phyloP scores from a whole-genome alignment of 2,113 vertebrate genomes.

The Brachionichthys hirsutus region DNA sequence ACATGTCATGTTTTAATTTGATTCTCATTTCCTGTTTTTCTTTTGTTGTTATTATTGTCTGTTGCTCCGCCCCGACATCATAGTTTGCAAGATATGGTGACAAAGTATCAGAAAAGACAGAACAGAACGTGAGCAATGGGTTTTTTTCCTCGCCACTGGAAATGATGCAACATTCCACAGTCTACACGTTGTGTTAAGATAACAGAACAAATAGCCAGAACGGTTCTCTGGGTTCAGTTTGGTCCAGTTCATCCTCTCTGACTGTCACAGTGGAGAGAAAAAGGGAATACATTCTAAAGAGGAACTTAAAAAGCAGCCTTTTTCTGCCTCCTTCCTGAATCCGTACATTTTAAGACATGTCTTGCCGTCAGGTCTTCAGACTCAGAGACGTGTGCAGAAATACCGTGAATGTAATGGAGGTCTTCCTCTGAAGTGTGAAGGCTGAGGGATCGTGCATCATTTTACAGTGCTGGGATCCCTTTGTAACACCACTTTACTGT shows the following conservation, averaged over 20 bases:
- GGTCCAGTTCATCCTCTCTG: conserved; percentile 16
- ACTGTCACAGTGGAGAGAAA: conserved; percentile 4
- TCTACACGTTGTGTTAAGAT: conserved; percentile 17
- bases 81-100: conserved; percentile 99
- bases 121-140: conserved; percentile 91
- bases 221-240: conserved; percentile 17
- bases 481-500: conserved; percentile 30
- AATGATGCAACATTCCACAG: conserved; percentile 68
- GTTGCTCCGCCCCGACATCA: conserved; percentile 40
- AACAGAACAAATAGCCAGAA: not conserved
- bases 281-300: not conserved
- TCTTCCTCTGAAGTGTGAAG: conserved; percentile 24
- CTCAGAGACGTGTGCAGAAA: no score
- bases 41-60: not conserved
- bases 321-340: conserved; percentile 1
- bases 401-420: not conserved
- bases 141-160: conserved; percentile 39
- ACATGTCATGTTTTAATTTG: conserved; percentile 32
- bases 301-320: not conserved
- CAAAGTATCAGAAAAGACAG: conserved; percentile 98
- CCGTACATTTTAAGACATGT: no score
- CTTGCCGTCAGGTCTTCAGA: no score
- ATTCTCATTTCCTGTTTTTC: conserved; percentile 21
- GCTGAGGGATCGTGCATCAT: conserved; percentile 70
- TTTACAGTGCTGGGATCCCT: conserved; percentile 42